phyloP scores from a whole-genome alignment of 2,888 invertebrate species.

The Sericinus montela region DNA sequence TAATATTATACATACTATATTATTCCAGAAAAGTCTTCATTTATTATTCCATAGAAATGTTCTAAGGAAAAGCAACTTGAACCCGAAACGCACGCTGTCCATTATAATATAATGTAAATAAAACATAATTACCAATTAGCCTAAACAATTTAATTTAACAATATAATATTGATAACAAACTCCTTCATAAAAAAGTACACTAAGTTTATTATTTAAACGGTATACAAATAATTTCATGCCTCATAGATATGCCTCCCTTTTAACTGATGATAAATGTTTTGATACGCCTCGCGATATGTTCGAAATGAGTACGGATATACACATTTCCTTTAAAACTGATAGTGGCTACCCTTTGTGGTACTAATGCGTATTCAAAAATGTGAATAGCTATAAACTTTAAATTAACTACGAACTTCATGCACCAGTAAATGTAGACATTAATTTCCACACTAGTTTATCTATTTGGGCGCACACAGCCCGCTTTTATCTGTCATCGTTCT shows the following conservation, averaged over 20 bases:
- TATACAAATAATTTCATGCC: conserved; percentile 56
- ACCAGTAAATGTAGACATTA: conserved; percentile 80
- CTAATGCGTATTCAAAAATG: conserved; percentile 69
- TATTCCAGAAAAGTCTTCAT: no score
- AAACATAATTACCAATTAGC: no score
- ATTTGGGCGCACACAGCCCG: conserved; percentile 74
- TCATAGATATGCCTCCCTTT: conserved; percentile 45
- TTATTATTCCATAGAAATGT: no score
- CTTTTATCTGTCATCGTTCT: conserved; percentile 78
- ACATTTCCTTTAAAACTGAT: conserved; percentile 71
- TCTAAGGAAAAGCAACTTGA: no score
- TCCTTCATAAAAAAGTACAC: conserved; percentile 4
- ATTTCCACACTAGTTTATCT: conserved; percentile 79
- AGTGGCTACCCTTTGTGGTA: conserved; percentile 72
- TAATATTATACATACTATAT: no score
- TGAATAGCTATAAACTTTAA: conserved; percentile 74
- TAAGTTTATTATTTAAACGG: conserved; percentile 27
- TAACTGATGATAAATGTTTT: conserved; percentile 62
- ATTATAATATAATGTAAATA: no score
- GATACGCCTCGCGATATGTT: conserved; percentile 56
- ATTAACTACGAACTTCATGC: conserved; percentile 78
- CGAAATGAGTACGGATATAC: conserved; percentile 45
- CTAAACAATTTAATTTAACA: no score
- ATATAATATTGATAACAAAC: conserved; percentile 8
- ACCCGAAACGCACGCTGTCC: no score